Conservation (phyloP, 92 coral and sea anemone species). For the Porites divaricata region DNA sequence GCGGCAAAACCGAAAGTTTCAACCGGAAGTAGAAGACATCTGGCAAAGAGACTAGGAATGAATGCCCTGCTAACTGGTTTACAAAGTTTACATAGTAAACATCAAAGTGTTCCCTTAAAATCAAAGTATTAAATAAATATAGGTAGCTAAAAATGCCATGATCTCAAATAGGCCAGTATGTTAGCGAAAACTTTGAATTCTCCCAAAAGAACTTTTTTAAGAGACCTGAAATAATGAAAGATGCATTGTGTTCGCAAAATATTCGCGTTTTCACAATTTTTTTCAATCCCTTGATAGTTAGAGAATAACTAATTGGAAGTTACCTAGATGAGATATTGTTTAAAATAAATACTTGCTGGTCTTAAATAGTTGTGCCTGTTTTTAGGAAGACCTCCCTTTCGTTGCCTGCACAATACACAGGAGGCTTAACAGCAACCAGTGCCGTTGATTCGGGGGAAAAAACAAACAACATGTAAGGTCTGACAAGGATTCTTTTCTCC, state of each 20-base stretch:
- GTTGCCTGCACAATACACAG: conserved; percentile 21
- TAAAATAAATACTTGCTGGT: neutral
- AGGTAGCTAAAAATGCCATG: neutral
- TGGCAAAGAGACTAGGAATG: neutral
- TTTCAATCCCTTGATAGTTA: neutral
- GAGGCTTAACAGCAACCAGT: conserved; percentile 17
- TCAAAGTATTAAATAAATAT: neutral
- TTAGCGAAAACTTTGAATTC: neutral
- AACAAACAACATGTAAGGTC: neutral
- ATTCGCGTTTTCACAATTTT: no score
- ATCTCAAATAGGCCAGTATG: neutral
- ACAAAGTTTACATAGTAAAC: conserved; percentile 54
- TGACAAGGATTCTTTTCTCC: no score
- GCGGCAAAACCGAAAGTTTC: no score
- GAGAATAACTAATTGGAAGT: neutral
- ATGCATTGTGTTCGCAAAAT: no score
- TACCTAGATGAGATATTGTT: neutral
- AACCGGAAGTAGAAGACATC: neutral
- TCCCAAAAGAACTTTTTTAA: neutral
- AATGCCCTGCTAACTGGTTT: neutral
- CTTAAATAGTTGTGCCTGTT: neutral
- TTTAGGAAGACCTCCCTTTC: conserved; percentile 20
- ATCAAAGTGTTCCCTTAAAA: conserved; percentile 13
- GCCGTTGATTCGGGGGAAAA: neutral
- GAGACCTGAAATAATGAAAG: no score